Conservation (phyloP, 2,888 invertebrate species). For the Ichneumon xanthorius region DNA sequence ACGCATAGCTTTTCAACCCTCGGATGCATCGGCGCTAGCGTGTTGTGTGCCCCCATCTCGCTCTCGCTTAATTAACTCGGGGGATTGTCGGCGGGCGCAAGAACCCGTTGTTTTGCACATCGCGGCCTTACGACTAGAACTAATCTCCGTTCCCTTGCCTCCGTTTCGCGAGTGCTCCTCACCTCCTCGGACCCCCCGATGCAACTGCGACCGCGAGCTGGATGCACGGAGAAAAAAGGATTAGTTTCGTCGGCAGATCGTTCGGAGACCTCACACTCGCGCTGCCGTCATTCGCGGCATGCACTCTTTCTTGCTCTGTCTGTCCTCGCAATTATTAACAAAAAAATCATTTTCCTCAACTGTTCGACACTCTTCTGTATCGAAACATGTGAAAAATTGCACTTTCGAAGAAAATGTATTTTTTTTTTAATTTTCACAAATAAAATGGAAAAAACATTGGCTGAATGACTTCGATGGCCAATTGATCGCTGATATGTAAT, state of each 20-base stretch:
- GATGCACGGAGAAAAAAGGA: not conserved
- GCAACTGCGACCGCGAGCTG: not conserved
- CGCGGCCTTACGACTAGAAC: conserved; percentile 74
- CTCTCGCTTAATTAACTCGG: conserved; percentile 75
- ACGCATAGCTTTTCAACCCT: conserved; percentile 44
- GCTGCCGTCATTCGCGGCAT: not conserved
- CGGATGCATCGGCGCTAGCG: conserved; percentile 51
- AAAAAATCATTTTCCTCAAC: not conserved
- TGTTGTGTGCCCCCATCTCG: conserved; percentile 58
- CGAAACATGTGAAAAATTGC: not conserved
- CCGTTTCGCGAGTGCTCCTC: not conserved
- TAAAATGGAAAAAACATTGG: not conserved
- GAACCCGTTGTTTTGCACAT: conserved; percentile 65
- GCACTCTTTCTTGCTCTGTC: not conserved
- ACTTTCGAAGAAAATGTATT: too few species aligned
- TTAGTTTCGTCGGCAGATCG: conserved; percentile 66
- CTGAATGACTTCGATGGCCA: too few species aligned
- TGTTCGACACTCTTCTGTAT: not conserved
- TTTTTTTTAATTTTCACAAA: too few species aligned
- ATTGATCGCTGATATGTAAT: too few species aligned
- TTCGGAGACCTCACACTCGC: conserved; percentile 63
- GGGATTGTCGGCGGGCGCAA: conserved; percentile 73
- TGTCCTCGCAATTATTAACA: not conserved
- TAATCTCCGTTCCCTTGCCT: conserved; percentile 64
- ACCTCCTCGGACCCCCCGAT: not conserved